These are phyloP conservation scores for Meles meles DNA, from an alignment of 2,113 vertebrate genomes.

Conservation along the genomic window DNA sequence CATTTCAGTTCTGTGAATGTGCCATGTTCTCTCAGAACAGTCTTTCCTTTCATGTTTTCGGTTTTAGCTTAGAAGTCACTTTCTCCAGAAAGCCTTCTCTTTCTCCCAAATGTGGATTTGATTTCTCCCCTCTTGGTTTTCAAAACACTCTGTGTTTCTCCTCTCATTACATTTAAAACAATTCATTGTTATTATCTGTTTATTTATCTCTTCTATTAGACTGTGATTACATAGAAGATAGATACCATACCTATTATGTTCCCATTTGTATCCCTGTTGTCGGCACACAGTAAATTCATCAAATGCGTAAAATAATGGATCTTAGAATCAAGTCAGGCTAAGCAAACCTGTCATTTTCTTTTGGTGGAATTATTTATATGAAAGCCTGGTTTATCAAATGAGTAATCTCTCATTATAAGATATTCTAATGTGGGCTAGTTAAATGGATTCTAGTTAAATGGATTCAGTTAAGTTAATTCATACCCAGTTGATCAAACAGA, in stretches of 20 bases:
- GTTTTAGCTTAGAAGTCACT: background rate
- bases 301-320: background rate
- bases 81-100: background rate
- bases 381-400: background rate
- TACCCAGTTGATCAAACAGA: background rate
- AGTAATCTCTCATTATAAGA: background rate
- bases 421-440: background rate
- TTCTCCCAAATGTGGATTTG: background rate
- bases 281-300: background rate
- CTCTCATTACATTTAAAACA: background rate
- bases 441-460: background rate
- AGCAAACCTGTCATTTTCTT: background rate
- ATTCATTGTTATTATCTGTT: background rate
- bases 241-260: background rate
- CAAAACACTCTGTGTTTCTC: background rate
- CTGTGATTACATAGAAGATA: background rate
- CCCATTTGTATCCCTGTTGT: background rate
- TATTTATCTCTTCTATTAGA: background rate
- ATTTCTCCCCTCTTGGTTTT: background rate
- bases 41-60: background rate
- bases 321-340: background rate
- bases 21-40: background rate
- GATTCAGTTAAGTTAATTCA: background rate
- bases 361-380: background rate
- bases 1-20: background rate